Evolutionary conservation across 2,888 invertebrate species (phyloP), one percentile per base, ranked within the genome.

Genomic region (Syritta pipiens): DNA sequence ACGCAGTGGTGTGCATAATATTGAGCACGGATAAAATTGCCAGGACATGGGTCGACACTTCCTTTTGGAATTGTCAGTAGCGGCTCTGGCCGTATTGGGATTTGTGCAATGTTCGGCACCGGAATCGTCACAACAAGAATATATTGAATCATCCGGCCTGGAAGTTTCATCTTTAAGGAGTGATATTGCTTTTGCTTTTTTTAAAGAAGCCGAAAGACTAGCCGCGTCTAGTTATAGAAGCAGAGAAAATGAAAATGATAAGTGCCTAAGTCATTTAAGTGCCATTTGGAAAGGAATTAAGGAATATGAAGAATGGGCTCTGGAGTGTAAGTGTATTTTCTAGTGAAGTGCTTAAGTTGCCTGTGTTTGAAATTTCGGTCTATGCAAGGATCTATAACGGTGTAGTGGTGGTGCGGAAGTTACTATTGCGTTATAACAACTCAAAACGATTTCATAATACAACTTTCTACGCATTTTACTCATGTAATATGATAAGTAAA

Each of bases 231-330:
- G 65, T 14, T 37, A 60, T 7, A 53, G 37, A 2, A 60, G 55
- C 40, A 63, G 81, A 4, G 71, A 19, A 19, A 82, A 82, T 10
- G 49, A 83, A 9, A 81, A 83, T 17, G 69, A 72, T 4, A 82
- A 83, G 49, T 88, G 88, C 20, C 42, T 82, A 4, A 62, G 44
- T 40, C 86, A 88, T 81, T 68, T 88, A 30, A 53, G 72, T 2
- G 83, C 83, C 2, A 85, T 88, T 26, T 82, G 81, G 4, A 75
- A 79, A 1, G 86, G 85, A 32, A 81, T 87, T 44, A 24, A 67
- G 20, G 83, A 85, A 22, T 82, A 83, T 68, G 83, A 88, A 72
- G 86, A 86, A 82, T 88, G 88, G 88, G 87, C 88, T 6, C 81
- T 88, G 55, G 85, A 88, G 82, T 88, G 88, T 88, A 84, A 87